These are phyloP conservation scores for Scaptomyza pallida DNA, from an alignment of 1,140 invertebrate species.

Conservation along the genomic window DNA sequence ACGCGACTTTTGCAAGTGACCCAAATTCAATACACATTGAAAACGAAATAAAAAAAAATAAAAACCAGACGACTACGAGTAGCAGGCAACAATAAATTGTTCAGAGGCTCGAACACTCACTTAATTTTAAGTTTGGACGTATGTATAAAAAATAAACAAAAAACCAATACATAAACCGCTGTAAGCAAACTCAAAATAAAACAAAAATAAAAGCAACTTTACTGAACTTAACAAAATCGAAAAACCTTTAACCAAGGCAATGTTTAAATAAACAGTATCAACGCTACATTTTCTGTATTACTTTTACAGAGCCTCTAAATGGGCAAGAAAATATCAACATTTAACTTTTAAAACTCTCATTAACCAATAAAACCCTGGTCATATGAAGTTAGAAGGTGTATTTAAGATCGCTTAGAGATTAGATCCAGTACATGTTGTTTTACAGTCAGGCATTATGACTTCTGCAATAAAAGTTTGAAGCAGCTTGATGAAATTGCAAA, in stretches of 20 bases:
- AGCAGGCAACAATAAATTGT: conserved; percentile 71
- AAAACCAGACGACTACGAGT: conserved; percentile 22
- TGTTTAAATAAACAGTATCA: conserved; percentile 64
- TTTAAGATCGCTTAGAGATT: too few species aligned
- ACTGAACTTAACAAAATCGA: conserved; percentile 38
- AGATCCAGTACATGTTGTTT: too few species aligned
- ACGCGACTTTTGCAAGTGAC: conserved; percentile 77
- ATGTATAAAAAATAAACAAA: conserved; percentile 42
- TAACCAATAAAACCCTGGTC: too few species aligned
- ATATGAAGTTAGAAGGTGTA: too few species aligned
- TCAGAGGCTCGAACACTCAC: conserved; percentile 73
- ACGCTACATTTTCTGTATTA: conserved; percentile 67
- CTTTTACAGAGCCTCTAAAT: conserved; percentile 32
- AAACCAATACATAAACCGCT: neutral
- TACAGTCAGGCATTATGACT: too few species aligned
- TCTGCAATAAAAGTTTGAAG: too few species aligned
- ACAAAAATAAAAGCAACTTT: conserved; percentile 15
- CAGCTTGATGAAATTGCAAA: too few species aligned
- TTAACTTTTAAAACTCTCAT: too few species aligned
- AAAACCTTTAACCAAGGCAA: conserved; percentile 71
- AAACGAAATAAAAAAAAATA: conserved; percentile 67
- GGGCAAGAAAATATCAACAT: neutral
- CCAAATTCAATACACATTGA: conserved; percentile 76
- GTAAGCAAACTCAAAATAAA: conserved; percentile 9
- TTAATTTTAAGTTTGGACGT: conserved; percentile 63